Percentiles rank a stretch among this genome's conserved stretches.
phyloP scores from a whole-genome alignment of 2,888 invertebrate genomes.

The Craniophora ligustri region DNA sequence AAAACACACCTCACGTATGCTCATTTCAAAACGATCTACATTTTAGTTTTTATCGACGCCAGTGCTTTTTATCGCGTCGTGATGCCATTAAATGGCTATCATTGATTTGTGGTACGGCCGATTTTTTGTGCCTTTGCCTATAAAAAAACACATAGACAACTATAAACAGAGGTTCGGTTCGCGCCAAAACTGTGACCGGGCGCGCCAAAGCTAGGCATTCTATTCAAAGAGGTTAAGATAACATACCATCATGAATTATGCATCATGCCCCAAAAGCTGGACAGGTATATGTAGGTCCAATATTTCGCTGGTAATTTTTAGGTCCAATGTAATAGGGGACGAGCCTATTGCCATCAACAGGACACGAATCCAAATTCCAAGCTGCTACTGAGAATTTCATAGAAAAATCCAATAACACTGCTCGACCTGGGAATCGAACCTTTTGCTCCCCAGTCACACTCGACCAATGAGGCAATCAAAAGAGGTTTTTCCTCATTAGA shows the following conservation, averaged over 20 bases:
- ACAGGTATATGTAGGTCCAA: too few relatives aligned
- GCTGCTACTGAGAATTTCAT: too few relatives aligned
- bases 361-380: too few relatives aligned
- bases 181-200: conserved; percentile 41
- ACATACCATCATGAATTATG: too few relatives aligned
- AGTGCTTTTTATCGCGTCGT: conserved; percentile 57
- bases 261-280: too few relatives aligned
- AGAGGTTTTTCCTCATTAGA: conserved; percentile 27
- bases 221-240: conserved; percentile 32
- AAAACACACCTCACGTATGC: conserved; percentile 54
- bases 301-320: too few relatives aligned
- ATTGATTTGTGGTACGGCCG: conserved; percentile 68
- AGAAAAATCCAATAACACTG: too few relatives aligned
- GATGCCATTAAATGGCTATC: conserved; percentile 75
- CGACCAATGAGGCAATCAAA: too few relatives aligned
- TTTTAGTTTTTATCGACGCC: conserved; percentile 59
- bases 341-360: too few relatives aligned
- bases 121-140: conserved; percentile 61
- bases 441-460: too few relatives aligned
- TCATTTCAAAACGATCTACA: conserved; percentile 64
- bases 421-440: too few relatives aligned
- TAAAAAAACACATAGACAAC: conserved; percentile 55
- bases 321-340: too few relatives aligned
- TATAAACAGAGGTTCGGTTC: conserved; percentile 58
- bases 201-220: conserved; percentile 21